phyloP scores from a whole-genome alignment of 2,113 vertebrate genomes.

The Pachycephala philippinensis region DNA sequence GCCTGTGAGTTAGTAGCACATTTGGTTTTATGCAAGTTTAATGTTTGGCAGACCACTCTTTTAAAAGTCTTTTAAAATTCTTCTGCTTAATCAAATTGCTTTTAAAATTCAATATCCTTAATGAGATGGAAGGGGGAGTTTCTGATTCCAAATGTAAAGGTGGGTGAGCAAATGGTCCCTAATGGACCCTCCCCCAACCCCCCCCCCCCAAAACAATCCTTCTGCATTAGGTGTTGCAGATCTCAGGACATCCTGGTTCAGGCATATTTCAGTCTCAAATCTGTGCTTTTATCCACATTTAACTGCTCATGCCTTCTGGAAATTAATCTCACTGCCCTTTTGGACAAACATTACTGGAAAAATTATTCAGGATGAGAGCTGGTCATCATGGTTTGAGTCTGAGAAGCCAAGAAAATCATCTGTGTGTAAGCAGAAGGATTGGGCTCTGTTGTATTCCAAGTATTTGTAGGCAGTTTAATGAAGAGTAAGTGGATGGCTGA shows the following conservation, averaged over 20 bases:
- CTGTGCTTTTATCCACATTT: background rate
- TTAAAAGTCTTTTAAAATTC: background rate
- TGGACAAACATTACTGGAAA: background rate
- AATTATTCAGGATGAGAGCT: background rate
- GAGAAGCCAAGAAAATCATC: constrained; percentile 48
- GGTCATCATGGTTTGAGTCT: background rate
- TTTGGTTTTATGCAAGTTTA: background rate
- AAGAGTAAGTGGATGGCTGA: background rate
- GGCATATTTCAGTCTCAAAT: background rate
- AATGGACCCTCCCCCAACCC: background rate
- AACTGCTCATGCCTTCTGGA: background rate
- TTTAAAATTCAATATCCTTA: background rate
- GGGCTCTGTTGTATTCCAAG: background rate
- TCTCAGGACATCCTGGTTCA: background rate
- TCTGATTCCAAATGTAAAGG: background rate
- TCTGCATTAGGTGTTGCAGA: background rate
- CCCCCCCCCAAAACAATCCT: background rate
- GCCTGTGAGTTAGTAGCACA: background rate
- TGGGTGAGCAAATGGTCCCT: background rate
- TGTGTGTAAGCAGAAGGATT: constrained; percentile 4
- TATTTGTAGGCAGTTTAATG: background rate
- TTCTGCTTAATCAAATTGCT: background rate
- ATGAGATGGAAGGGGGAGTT: background rate
- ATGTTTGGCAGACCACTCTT: background rate
- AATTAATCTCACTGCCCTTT: background rate